These are phyloP conservation scores for Chrysolina oricalcia DNA, from an alignment of 2,888 invertebrate species.

Conservation along the genomic window DNA sequence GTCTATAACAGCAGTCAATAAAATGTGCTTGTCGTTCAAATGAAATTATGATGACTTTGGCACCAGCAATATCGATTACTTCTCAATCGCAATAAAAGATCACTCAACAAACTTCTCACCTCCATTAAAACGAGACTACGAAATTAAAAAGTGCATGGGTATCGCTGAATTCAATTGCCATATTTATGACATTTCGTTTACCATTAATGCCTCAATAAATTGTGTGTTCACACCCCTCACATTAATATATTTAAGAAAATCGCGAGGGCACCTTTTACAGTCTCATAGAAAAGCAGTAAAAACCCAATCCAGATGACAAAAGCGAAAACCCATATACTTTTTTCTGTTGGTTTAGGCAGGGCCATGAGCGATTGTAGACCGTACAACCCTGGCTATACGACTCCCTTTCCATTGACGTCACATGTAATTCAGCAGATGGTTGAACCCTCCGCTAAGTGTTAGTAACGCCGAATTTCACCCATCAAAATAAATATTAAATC, in stretches of 20 bases:
- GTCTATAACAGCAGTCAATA: no score
- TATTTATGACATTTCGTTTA: slow-evolving; percentile 33
- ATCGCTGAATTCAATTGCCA: no score
- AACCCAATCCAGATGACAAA: slow-evolving; percentile 68
- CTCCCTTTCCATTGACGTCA: slow-evolving; percentile 61
- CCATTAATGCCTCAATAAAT: slow-evolving; percentile 52
- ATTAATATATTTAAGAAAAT: slow-evolving; percentile 53
- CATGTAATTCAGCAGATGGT: slow-evolving; percentile 71
- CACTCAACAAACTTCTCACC: no score
- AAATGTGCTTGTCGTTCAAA: no score
- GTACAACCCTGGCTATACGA: slow-evolving; percentile 53
- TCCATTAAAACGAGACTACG: no score
- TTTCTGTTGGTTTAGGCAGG: slow-evolving; percentile 56
- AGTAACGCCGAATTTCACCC: slow-evolving; percentile 73
- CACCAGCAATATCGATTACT: no score
- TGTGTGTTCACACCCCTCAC: slow-evolving; percentile 52
- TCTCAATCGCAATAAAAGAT: no score
- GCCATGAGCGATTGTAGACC: slow-evolving; percentile 58
- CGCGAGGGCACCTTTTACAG: slow-evolving; percentile 58
- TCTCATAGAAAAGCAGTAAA: slow-evolving; percentile 68
- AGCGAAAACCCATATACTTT: slow-evolving; percentile 53
- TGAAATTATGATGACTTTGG: no score
- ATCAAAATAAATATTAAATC: slow-evolving; percentile 74
- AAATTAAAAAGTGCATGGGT: no score
- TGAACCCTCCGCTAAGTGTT: slow-evolving; percentile 68